Percentiles rank a stretch among this genome's conserved stretches.
These are phyloP conservation scores for Brachionichthys hirsutus DNA, from an alignment of 2,113 vertebrate species.

Conservation along the genomic window DNA sequence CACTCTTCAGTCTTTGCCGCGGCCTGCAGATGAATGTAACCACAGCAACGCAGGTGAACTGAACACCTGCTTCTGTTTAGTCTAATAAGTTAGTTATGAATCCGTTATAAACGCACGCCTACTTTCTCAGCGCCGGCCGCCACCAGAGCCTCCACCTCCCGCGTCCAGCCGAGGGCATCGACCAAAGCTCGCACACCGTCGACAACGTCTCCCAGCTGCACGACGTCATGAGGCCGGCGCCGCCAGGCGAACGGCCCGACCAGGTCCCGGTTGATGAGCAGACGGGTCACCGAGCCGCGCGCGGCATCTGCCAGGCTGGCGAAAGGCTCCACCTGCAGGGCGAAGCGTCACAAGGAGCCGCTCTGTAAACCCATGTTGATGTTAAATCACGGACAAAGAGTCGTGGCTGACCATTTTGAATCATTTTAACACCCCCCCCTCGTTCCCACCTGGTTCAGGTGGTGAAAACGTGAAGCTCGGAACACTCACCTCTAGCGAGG, in stretches of 20 bases:
- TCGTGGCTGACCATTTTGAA: too few species aligned
- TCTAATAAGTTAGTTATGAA: neutral
- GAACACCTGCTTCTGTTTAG: neutral
- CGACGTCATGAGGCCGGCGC: conserved; percentile 75
- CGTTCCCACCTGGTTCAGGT: too few species aligned
- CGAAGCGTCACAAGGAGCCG: neutral
- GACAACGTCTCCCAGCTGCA: conserved; percentile 86
- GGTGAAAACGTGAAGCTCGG: neutral
- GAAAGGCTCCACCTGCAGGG: conserved; percentile 90
- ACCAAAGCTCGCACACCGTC: conserved; percentile 79
- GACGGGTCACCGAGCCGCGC: conserved; percentile 79
- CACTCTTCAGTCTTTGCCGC: conserved; percentile 57
- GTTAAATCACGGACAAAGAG: too few species aligned
- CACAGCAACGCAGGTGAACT: neutral
- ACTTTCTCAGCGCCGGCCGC: conserved; percentile 74
- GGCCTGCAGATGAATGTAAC: conserved; percentile 39
- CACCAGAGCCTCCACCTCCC: conserved; percentile 80
- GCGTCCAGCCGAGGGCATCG: conserved; percentile 83
- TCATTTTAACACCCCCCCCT: conserved; percentile 78
- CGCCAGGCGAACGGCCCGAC: conserved; percentile 83
- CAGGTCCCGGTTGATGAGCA: conserved; percentile 88
- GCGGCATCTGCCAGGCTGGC: conserved; percentile 85
- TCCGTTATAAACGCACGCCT: conserved; percentile 1
- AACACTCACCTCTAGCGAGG: conserved; percentile 87
- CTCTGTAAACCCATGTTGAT: too few species aligned